phyloP scores from a whole-genome alignment of 2,888 invertebrate species.

The Catocala sponsa region DNA sequence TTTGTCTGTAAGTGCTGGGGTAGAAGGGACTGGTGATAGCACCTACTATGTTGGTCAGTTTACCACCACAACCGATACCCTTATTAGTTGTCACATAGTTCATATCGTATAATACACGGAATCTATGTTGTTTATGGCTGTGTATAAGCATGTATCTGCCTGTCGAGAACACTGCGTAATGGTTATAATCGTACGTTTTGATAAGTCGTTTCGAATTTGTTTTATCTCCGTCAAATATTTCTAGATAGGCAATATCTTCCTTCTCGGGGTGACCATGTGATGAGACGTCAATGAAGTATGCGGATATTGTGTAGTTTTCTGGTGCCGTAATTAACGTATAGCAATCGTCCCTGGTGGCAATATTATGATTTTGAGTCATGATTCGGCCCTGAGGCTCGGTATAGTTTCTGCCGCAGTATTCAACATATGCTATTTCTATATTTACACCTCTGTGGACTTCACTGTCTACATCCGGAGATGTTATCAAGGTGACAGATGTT shows the following conservation, averaged over 20 bases:
- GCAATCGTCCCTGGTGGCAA: slow-evolving; percentile 78
- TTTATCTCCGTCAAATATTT: slow-evolving; percentile 74
- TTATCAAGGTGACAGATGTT: slow-evolving; percentile 63
- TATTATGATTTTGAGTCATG: background rate
- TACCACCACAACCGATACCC: slow-evolving; percentile 46
- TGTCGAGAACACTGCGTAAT: slow-evolving; percentile 89
- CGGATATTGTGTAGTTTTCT: slow-evolving; percentile 90
- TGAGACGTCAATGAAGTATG: slow-evolving; percentile 83
- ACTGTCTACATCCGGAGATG: slow-evolving; percentile 61
- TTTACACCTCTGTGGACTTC: slow-evolving; percentile 89
- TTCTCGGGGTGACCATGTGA: slow-evolving; percentile 57
- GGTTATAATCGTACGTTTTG: slow-evolving; percentile 54
- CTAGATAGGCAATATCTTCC: slow-evolving; percentile 64
- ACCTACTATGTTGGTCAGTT: too few relatives aligned
- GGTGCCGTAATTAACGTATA: slow-evolving; percentile 90
- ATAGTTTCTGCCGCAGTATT: slow-evolving; percentile 89
- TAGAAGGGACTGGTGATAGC: too few relatives aligned
- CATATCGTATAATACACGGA: slow-evolving; percentile 60
- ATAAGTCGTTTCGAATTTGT: slow-evolving; percentile 53
- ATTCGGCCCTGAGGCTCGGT: slow-evolving; percentile 91
- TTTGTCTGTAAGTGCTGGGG: too few relatives aligned
- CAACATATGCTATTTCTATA: slow-evolving; percentile 87
- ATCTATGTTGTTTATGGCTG: slow-evolving; percentile 61
- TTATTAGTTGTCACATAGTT: slow-evolving; percentile 72
- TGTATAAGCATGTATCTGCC: slow-evolving; percentile 90